Conservation (phyloP, 2,797 vertebrate species). For the Catamblyrhynchus diadema region DNA sequence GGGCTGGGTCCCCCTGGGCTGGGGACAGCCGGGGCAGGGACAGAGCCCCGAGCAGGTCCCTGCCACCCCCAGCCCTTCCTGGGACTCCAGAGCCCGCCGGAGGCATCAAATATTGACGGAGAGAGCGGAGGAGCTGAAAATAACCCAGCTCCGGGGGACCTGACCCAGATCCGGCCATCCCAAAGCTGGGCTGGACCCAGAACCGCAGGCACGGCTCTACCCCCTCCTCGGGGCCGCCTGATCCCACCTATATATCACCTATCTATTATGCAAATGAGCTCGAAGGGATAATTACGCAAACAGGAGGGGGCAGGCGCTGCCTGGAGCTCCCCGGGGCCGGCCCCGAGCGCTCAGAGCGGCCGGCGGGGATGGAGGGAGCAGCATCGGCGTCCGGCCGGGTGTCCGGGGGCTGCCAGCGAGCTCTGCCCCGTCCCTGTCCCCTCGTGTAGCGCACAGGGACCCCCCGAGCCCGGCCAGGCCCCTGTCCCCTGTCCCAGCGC, state of each 20-base stretch:
- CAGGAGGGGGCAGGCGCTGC: background rate
- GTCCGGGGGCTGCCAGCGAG: background rate
- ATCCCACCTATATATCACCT: background rate
- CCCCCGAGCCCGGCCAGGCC: background rate
- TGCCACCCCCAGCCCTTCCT: background rate
- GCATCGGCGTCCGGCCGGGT: background rate
- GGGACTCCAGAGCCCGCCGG: background rate
- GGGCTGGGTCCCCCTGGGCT: no score
- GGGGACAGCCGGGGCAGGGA: background rate
- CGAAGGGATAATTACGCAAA: background rate
- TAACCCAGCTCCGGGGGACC: constrained; percentile 8
- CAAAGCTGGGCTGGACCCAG: background rate
- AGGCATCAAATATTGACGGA: background rate
- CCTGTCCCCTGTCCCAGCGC: background rate
- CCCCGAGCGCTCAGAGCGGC: background rate
- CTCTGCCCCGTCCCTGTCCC: background rate
- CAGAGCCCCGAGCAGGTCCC: background rate
- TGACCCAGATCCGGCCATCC: constrained; percentile 44
- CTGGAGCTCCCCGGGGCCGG: background rate
- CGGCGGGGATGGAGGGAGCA: background rate
- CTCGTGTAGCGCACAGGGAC: background rate
- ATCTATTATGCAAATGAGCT: constrained; percentile 18
- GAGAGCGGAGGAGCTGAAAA: constrained; percentile 12
- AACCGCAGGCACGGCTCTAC: background rate
- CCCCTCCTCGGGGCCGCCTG: background rate